Conservation (phyloP, 2,888 invertebrate genomes). For the Synergus gifuensis region DNA sequence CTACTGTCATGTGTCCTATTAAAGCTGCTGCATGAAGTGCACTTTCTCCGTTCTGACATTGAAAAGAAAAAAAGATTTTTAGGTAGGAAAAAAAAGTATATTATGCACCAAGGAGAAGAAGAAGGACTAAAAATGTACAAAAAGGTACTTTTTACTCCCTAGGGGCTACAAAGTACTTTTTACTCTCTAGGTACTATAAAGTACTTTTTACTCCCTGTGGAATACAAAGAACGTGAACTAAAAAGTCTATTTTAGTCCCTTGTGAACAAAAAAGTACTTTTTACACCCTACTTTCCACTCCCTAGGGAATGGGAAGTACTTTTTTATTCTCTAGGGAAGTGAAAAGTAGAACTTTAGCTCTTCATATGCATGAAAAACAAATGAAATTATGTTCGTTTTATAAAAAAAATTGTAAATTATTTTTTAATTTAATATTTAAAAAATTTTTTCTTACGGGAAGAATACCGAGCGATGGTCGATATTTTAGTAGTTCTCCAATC, state of each 20-base stretch:
- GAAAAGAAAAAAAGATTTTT: background rate
- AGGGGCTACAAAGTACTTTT: too few relatives aligned
- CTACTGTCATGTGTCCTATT: conserved; percentile 90
- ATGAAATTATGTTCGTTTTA: too few relatives aligned
- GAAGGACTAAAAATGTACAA: too few relatives aligned
- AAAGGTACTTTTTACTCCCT: background rate
- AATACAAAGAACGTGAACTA: too few relatives aligned
- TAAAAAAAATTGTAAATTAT: too few relatives aligned
- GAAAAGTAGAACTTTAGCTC: too few relatives aligned
- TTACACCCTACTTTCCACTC: too few relatives aligned
- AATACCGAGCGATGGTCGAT: conserved; percentile 89
- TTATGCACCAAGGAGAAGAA: too few relatives aligned
- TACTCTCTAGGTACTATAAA: background rate
- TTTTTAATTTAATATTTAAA: background rate
- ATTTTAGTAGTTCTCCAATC: conserved; percentile 89
- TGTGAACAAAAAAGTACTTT: too few relatives aligned
- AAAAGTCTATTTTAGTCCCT: too few relatives aligned
- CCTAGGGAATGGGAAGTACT: background rate
- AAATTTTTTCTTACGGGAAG: conserved; percentile 84
- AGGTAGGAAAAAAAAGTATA: background rate
- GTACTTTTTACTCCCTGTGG: too few relatives aligned
- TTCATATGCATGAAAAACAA: too few relatives aligned
- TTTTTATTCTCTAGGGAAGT: background rate
- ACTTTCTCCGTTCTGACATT: conserved; percentile 91
- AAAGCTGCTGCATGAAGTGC: conserved; percentile 94